Evolutionary conservation across 2,113 vertebrate species (phyloP), one percentile per base, ranked within the genome.

Genomic region (Atlantisia rogersi): DNA sequence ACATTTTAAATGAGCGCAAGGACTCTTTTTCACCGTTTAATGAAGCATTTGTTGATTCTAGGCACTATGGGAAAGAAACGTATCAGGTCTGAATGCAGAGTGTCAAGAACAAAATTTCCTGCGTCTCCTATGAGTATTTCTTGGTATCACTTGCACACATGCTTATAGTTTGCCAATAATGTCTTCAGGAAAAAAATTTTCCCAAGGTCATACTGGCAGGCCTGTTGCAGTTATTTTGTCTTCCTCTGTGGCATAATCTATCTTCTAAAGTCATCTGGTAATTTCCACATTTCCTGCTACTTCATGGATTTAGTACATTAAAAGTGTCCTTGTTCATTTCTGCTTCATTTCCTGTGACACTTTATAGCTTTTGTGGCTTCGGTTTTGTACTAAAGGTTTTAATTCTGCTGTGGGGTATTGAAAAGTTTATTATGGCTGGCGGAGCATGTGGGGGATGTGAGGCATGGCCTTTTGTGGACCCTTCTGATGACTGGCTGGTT

Each of bases 341-440:
- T 88, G 63, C 76, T 92, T 93, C 40, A 68, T 94, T 92, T 93
- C 83, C 86, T 94, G 56, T 60, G 37, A 91, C 56, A 39, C 68
- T 60, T 94, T 77, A 88, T 67, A 78, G 64, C 25, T 94, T 83
- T 77, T 93, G 40, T 59, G 64, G 76, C 32, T 92, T 94, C 70
- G 60, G 46, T 90, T 92, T 83, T 59, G 17, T 91, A 63, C 25
- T 71, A 81, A 69, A 86, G 7, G 8, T 77, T 93, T 93, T 86
- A 86, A 68, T 79, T 91, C 92, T 78, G 39, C 71, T 84, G 37
- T 50, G 17, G 28, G 32, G 15, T 53, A 44, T 40, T 70, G 22
- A 60, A 56, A 83, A 82, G 15, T 12, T 14, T 53, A 94, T 92
- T 60, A 78, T 28, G 65, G 26, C 31, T 75, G 65, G 15, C 5